Evolutionary conservation across 2,888 invertebrate genomes (phyloP).

Genomic region (Scaptomyza tumidula): DNA sequence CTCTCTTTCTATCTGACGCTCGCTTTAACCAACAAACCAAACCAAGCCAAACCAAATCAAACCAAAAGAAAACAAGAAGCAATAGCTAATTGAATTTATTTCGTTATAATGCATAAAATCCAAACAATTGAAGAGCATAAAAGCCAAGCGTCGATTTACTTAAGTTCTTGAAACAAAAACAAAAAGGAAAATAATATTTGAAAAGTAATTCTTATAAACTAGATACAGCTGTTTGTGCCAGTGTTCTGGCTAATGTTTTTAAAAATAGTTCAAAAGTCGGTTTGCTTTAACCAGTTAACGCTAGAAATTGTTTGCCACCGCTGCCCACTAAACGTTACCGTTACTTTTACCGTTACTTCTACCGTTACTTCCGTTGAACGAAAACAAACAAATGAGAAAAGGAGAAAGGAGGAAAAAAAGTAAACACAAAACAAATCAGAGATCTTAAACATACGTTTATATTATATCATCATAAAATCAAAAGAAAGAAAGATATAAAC

Average conservation of each 20-base stretch:
- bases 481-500: not conserved
- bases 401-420: slow-evolving; percentile 25
- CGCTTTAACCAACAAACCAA: slow-evolving; percentile 26
- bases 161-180: slow-evolving; percentile 17
- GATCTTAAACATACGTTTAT: slow-evolving; percentile 41
- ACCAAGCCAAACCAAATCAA: not conserved
- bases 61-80: slow-evolving; percentile 4
- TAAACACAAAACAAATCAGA: slow-evolving; percentile 49
- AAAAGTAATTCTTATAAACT: not conserved
- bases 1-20: slow-evolving; percentile 45
- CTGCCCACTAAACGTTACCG: slow-evolving; percentile 70
- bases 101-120: slow-evolving; percentile 33
- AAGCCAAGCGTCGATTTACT: slow-evolving; percentile 78
- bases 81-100: slow-evolving; percentile 1
- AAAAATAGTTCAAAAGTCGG: slow-evolving; percentile 31
- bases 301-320: slow-evolving; percentile 53
- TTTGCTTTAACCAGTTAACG: slow-evolving; percentile 60
- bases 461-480: slow-evolving; percentile 12
- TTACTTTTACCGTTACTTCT: slow-evolving; percentile 33
- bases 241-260: slow-evolving; percentile 4
- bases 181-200: not conserved
- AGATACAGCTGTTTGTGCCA: slow-evolving; percentile 6
- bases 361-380: slow-evolving; percentile 1
- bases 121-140: slow-evolving; percentile 68
- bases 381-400: slow-evolving; percentile 66